Conservation (phyloP, 2,797 vertebrate genomes). For the Margarornis squamiger region DNA sequence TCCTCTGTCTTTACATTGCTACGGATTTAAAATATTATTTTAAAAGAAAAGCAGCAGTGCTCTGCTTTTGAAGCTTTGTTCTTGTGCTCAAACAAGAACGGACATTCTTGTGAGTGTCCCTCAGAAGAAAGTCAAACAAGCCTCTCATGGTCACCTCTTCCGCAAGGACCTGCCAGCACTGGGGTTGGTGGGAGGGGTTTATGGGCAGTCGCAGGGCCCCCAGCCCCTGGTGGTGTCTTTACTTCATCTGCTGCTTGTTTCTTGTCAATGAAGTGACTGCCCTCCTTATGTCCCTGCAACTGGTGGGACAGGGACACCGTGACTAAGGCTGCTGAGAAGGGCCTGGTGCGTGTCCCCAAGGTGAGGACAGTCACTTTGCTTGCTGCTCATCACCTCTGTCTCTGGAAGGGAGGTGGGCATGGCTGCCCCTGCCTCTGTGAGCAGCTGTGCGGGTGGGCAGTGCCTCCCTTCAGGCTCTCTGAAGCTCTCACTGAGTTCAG, state of each 20-base stretch:
- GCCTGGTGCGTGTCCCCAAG: accelerated
- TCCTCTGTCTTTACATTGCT: neutral
- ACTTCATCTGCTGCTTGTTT: neutral
- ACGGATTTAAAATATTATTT: neutral
- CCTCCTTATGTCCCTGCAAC: neutral
- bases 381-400: accelerated
- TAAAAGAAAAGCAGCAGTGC: neutral
- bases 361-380: neutral
- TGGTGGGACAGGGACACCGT: neutral
- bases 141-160: neutral
- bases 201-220: neutral
- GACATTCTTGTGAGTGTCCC: accelerated
- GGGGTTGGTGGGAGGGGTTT: neutral
- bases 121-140: neutral
- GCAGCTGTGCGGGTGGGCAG: accelerated
- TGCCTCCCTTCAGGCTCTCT: neutral
- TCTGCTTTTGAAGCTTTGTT: neutral
- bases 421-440: accelerated
- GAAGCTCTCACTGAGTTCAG: accelerated
- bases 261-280: neutral
- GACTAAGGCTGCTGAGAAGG: neutral
- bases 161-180: too few species aligned
- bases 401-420: neutral
- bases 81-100: neutral
- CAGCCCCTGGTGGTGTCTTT: neutral